A percentile compares a stretch with the other conserved stretches of the same genome.
These are phyloP conservation scores for Aphelocoma californica DNA, from an alignment of 2,797 vertebrate species.

Conservation along the genomic window DNA sequence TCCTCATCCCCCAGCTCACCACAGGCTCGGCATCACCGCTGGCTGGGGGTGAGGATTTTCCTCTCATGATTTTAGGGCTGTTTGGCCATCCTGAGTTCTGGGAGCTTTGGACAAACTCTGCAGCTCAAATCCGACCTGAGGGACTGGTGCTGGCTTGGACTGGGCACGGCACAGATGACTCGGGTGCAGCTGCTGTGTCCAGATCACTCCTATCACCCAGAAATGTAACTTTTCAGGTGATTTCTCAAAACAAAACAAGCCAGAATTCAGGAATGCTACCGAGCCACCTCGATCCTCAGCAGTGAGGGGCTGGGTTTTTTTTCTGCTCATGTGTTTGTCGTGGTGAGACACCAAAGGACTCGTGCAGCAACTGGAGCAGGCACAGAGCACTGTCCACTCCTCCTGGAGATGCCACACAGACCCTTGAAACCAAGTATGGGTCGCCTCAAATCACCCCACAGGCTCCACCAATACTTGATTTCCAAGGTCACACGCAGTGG, in stretches of 20 bases:
- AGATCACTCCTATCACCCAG: background rate
- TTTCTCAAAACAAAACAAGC: background rate
- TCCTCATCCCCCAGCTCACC: background rate
- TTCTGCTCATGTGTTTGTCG: accelerated
- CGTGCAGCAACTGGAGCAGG: background rate
- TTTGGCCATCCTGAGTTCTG: background rate
- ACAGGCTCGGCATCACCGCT: accelerated
- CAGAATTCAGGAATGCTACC: accelerated
- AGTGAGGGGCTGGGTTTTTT: accelerated
- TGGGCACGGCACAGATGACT: background rate
- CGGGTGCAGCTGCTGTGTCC: background rate
- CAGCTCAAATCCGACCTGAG: background rate
- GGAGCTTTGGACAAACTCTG: background rate
- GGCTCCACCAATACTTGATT: slow-evolving; percentile 68
- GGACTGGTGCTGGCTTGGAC: background rate
- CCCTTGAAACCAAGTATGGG: slow-evolving; percentile 71
- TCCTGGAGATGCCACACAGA: slow-evolving; percentile 50
- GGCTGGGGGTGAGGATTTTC: background rate
- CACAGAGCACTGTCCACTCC: background rate
- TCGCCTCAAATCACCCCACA: slow-evolving; percentile 39
- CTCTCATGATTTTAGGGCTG: background rate
- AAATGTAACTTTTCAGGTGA: background rate
- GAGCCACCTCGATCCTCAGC: accelerated
- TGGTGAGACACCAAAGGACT: background rate
- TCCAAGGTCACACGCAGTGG: slow-evolving; percentile 10